phyloP scores from a whole-genome alignment of 64 coral and sea anemone species.

The Actinia equina region DNA sequence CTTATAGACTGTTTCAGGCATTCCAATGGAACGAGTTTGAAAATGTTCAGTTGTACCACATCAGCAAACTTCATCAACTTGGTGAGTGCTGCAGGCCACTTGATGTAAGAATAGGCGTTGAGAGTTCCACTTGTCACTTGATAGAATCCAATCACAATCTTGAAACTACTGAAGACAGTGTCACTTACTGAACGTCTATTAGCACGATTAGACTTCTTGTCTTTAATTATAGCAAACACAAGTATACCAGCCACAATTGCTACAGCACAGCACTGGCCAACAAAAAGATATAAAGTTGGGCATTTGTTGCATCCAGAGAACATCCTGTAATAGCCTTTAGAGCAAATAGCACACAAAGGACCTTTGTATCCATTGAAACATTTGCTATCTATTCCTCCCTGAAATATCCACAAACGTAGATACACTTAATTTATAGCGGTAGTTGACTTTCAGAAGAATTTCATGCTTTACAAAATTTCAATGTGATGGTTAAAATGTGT shows the following conservation, averaged over 20 bases:
- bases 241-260: too few relatives aligned
- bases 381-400: conserved; percentile 12
- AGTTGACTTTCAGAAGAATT: too few relatives aligned
- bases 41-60: conserved; percentile 15
- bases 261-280: conserved; percentile 18
- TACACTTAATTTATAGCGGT: too few relatives aligned
- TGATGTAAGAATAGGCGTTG: conserved; percentile 17
- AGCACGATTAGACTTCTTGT: background rate
- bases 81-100: conserved; percentile 12
- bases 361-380: conserved; percentile 41
- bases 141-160: conserved; percentile 30
- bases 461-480: too few relatives aligned
- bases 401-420: background rate
- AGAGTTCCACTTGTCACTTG: conserved; percentile 22
- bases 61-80: conserved; percentile 13
- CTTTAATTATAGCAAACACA: too few relatives aligned
- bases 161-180: conserved; percentile 2
- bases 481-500: background rate
- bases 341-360: conserved; percentile 37
- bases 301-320: conserved; percentile 42
- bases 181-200: background rate
- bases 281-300: conserved; percentile 27
- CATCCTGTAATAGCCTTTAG: conserved; percentile 32
- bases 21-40: background rate
- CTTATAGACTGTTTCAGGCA: background rate